phyloP scores from a whole-genome alignment of 1,140 invertebrate species.

The Physella acuta region DNA sequence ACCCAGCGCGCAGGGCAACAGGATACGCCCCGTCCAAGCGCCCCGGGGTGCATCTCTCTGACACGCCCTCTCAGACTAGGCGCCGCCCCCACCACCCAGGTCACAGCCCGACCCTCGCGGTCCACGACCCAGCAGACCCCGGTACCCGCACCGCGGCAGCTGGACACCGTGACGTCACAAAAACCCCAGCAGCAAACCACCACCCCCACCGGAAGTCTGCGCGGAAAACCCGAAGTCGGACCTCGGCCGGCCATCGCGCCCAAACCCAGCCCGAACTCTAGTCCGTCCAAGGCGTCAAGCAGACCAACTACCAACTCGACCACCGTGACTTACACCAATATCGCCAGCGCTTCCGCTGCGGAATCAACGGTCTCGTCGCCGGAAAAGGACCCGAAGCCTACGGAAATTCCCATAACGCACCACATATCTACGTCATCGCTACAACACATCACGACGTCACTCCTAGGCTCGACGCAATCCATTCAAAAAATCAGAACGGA shows the following conservation, averaged over 20 bases:
- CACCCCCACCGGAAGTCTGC: neutral
- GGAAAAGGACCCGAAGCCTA: too few species aligned
- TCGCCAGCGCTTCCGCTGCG: too few species aligned
- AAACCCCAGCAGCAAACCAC: neutral
- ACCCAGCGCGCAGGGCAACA: neutral
- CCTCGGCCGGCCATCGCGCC: neutral
- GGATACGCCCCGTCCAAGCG: neutral
- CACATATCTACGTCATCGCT: too few species aligned
- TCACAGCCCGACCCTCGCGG: too few species aligned
- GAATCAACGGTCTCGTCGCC: too few species aligned
- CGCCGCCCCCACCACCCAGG: neutral
- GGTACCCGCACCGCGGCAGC: neutral
- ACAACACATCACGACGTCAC: too few species aligned
- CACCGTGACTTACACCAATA: too few species aligned
- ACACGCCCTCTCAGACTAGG: slow-evolving; percentile 8
- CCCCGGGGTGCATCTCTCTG: neutral
- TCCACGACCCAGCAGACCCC: neutral
- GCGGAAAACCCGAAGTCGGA: neutral
- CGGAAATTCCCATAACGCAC: too few species aligned
- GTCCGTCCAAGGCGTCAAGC: neutral
- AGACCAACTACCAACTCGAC: neutral
- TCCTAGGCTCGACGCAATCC: neutral
- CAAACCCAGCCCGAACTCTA: neutral
- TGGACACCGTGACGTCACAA: slow-evolving; percentile 4
- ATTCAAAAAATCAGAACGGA: slow-evolving; percentile 6